Percentiles rank a stretch among this genome's conserved stretches.
Conservation (phyloP, 1,140 invertebrate species). For the Sitobion miscanthi region DNA sequence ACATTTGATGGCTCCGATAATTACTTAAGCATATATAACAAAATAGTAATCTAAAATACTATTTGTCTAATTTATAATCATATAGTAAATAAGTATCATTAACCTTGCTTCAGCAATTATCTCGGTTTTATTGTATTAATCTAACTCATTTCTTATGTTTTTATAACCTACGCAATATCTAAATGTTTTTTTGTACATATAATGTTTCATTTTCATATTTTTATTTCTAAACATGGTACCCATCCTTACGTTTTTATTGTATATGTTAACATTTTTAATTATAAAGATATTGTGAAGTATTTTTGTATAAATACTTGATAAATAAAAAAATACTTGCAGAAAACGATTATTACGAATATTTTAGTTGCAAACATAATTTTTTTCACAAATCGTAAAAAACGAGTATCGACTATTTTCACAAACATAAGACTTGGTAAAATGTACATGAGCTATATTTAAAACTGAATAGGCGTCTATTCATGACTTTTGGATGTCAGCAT, state of each 20-base stretch:
- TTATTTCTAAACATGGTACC: background rate
- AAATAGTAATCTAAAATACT: too few relatives aligned
- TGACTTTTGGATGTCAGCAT: background rate
- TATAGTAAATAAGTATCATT: too few relatives aligned
- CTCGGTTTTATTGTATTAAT: too few relatives aligned
- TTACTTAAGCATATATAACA: too few relatives aligned
- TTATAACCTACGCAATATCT: too few relatives aligned
- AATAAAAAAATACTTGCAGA: background rate
- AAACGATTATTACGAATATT: background rate
- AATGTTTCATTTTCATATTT: background rate
- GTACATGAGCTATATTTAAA: background rate
- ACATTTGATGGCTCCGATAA: too few relatives aligned
- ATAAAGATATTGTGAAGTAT: background rate
- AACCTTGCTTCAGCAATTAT: too few relatives aligned
- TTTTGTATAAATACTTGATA: background rate
- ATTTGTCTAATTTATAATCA: too few relatives aligned
- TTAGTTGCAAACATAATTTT: background rate
- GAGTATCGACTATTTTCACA: background rate
- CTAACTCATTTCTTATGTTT: too few relatives aligned
- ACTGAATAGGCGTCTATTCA: background rate
- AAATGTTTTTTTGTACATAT: background rate
- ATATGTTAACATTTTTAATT: too few relatives aligned
- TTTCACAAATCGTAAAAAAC: background rate
- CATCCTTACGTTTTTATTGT: too few relatives aligned
- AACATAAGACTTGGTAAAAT: background rate